Percentiles rank a stretch among this genome's conserved stretches.
These are phyloP conservation scores for Oconnorella tubifera DNA, from an alignment of 2,888 invertebrate species.

Conservation along the genomic window DNA sequence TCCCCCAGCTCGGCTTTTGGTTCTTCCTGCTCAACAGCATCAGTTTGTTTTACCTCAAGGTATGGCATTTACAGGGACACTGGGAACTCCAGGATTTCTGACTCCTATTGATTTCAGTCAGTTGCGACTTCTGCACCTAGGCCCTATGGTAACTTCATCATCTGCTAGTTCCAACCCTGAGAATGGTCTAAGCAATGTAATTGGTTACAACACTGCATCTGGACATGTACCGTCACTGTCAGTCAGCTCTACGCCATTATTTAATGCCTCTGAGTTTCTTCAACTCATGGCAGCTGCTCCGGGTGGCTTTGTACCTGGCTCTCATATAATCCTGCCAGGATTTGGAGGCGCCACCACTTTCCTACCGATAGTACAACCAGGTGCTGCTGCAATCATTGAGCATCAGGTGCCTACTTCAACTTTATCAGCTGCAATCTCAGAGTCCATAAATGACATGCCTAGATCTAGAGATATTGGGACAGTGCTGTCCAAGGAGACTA, in stretches of 20 bases:
- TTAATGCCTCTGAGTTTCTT: conserved; percentile 11
- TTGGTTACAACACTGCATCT: neutral
- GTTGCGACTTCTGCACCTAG: conserved; percentile 23
- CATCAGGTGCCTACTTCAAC: neutral
- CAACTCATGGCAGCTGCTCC: conserved; percentile 6
- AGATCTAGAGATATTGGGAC: neutral
- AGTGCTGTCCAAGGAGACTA: neutral
- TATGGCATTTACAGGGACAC: conserved; percentile 8
- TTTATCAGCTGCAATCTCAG: neutral
- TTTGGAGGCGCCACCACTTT: neutral
- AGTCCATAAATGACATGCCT: neutral
- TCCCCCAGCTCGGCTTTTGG: conserved; percentile 11
- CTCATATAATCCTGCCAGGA: neutral
- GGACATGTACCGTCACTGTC: neutral
- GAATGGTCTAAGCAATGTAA: conserved; percentile 10
- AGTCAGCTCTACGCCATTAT: neutral
- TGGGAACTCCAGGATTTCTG: conserved; percentile 9
- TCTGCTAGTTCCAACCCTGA: neutral
- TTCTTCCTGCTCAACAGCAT: conserved; percentile 18
- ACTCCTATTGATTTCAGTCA: conserved; percentile 24
- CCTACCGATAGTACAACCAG: neutral
- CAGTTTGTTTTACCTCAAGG: conserved; percentile 14
- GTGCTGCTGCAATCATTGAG: neutral
- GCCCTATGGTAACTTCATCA: neutral
- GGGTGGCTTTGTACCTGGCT: neutral